Conservation (phyloP, 2,888 invertebrate species). For the Chloroclystis v-ata region DNA sequence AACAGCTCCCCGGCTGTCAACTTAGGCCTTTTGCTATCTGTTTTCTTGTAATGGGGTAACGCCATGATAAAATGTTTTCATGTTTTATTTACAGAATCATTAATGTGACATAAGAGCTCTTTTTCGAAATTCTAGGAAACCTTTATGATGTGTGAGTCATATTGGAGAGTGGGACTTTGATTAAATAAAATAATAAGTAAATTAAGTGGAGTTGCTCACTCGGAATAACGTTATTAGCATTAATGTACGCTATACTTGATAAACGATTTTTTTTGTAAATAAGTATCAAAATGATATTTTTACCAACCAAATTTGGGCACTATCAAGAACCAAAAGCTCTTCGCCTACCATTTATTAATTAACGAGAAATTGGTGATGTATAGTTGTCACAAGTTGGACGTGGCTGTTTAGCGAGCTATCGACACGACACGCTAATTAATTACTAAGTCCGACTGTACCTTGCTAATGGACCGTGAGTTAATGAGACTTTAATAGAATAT, state of each 20-base stretch:
- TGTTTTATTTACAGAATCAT: constrained; percentile 17
- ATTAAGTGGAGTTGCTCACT: too few species aligned
- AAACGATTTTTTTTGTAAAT: too few species aligned
- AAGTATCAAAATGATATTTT: too few species aligned
- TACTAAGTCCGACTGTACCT: constrained; percentile 16
- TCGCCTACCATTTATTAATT: background rate
- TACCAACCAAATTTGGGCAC: too few species aligned
- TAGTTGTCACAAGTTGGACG: constrained; percentile 5
- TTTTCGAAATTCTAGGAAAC: background rate
- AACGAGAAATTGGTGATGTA: constrained; percentile 1
- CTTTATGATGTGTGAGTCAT: background rate
- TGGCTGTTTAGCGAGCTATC: constrained; percentile 22
- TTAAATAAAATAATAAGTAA: too few species aligned
- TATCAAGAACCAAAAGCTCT: too few species aligned
- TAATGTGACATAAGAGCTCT: background rate
- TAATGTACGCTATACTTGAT: too few species aligned
- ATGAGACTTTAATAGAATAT: constrained; percentile 9
- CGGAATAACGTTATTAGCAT: too few species aligned
- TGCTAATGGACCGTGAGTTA: constrained; percentile 11
- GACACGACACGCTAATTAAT: constrained; percentile 24
- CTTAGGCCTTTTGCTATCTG: constrained; percentile 32
- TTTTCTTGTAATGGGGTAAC: constrained; percentile 21
- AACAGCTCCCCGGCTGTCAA: constrained; percentile 25
- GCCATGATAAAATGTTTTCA: constrained; percentile 13
- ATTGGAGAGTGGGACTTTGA: too few species aligned